phyloP scores from a whole-genome alignment of 2,888 invertebrate species.

The Parnassius orleans region DNA sequence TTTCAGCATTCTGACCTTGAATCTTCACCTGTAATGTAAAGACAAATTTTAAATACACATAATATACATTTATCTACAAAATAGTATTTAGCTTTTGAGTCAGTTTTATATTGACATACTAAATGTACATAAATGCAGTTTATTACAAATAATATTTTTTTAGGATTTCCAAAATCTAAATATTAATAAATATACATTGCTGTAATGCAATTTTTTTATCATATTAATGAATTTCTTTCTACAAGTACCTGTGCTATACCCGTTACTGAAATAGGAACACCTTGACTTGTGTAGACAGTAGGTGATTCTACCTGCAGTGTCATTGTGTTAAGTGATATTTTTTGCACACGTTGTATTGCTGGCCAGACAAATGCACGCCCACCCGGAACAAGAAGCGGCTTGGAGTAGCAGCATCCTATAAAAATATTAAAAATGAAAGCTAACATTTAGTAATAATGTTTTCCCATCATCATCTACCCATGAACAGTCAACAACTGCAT shows the following conservation, averaged over 20 bases:
- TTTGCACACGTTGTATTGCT: conserved; percentile 90
- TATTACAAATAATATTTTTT: no score
- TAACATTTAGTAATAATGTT: no score
- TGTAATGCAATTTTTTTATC: no score
- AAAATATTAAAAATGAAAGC: neutral
- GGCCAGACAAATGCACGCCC: conserved; percentile 99
- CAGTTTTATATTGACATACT: neutral
- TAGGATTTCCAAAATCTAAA: no score
- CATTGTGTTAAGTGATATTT: conserved; percentile 98
- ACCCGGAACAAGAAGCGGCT: conserved; percentile 96
- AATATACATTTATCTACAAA: neutral
- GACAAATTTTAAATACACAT: neutral
- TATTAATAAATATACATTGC: no score
- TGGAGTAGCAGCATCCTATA: conserved; percentile 96
- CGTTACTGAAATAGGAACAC: conserved; percentile 97
- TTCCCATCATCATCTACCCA: no score
- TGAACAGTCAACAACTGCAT: no score
- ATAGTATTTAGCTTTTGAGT: no score
- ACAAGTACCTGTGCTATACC: conserved; percentile 94
- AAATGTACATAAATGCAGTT: neutral
- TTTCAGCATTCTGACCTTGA: conserved; percentile 93
- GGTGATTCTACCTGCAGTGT: conserved; percentile 97
- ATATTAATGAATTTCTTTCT: no score
- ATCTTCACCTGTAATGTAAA: conserved; percentile 85
- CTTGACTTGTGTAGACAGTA: conserved; percentile 97